Conservation (phyloP, 2,888 invertebrate species). For the Mythimna albipuncta region DNA sequence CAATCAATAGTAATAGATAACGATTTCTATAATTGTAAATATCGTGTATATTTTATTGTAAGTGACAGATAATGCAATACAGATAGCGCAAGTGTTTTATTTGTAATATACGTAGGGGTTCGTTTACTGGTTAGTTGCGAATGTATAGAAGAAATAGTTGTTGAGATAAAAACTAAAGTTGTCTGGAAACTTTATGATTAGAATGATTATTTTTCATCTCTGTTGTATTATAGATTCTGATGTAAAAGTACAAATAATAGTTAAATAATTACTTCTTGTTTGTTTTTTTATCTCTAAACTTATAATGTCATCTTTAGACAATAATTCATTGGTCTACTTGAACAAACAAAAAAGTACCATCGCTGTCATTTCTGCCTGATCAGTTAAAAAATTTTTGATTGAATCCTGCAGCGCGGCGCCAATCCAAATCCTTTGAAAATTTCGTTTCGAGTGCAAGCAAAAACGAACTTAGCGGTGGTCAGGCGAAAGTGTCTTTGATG, state of each 20-base stretch:
- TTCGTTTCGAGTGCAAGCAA: too few species aligned
- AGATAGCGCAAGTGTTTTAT: conserved; percentile 43
- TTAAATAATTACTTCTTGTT: background rate
- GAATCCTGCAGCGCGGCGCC: too few species aligned
- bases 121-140: conserved; percentile 20
- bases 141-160: too few species aligned
- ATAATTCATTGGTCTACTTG: background rate
- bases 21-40: conserved; percentile 74
- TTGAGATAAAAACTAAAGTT: background rate
- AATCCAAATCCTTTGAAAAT: too few species aligned
- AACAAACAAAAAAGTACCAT: background rate
- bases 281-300: background rate
- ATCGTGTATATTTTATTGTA: conserved; percentile 72
- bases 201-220: background rate
- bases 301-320: background rate
- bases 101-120: conserved; percentile 41
- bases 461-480: too few species aligned
- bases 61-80: conserved; percentile 69
- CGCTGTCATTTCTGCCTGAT: too few species aligned
- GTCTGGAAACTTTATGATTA: background rate
- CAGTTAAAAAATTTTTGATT: too few species aligned
- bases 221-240: conserved; percentile 31
- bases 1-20: conserved; percentile 65
- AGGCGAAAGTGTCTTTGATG: too few species aligned
- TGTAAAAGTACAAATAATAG: conserved; percentile 42